Evolutionary conservation across 92 coral and sea anemone genomes (phyloP), one percentile per base, ranked within the genome.

Genomic region (Epizoanthus ramosus): DNA sequence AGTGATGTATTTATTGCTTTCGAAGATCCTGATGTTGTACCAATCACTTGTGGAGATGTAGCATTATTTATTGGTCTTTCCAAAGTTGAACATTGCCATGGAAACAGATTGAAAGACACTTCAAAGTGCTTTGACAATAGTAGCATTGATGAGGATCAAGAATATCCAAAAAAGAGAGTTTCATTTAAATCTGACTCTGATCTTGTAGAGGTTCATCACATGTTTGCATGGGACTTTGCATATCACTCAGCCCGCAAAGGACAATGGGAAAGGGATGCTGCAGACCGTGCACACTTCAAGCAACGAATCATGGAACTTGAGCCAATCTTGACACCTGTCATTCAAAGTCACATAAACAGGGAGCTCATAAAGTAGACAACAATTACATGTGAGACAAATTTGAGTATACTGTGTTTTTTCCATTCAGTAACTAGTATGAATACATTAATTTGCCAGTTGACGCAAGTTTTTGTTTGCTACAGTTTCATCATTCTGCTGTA

Each of bases 181-280:
- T 88, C 89, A 6, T 94, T 94, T 71, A 85, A 81, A 71, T 81
- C 77, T 60, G 95, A 85, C 47, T 61, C 77, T 3, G 94, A 93
- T 56, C 95, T 92, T 84, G 84, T 69, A 12, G 74, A 64, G 15
- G 83, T 91, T 9, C 93, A 93, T 86, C 85, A 79, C 12, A 89
- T 95, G 77, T 35, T 88, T 56, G 84, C 91, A 12, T 95, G 98
- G 98, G 91, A 90, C 65, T 95, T 86, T 89, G 98, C 98, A 4
- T 91, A 95, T 84, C 91, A 85, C 0, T 83, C 84, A 43, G 98
- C 98, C 75, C 91, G 98, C 74, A 88, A 86, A 84, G 97, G 98
- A 79, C 90, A 88, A 8, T 95, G 97, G 98, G 89, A 89, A 85
- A 67, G 83, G 33, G 93, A 85, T 56, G 97, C 94, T 1, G 65